Conservation (phyloP, 2,888 invertebrate species). For the Zygogramma bicolorata region DNA sequence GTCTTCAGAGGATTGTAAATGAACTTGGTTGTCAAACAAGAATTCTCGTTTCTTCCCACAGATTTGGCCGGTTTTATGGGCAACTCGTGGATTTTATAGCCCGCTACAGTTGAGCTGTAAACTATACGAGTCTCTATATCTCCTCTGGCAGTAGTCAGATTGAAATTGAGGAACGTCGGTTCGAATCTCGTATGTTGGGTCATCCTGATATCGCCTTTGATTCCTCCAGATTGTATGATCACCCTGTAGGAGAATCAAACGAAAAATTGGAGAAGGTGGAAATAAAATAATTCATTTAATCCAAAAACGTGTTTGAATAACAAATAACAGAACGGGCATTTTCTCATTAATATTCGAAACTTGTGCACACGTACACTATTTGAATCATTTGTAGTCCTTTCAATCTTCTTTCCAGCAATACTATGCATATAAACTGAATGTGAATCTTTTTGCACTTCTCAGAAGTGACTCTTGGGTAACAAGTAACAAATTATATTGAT, state of each 20-base stretch:
- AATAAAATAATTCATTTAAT: too few species aligned
- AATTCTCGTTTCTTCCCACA: conserved; percentile 65
- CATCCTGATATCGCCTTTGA: conserved; percentile 83
- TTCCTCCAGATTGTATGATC: conserved; percentile 81
- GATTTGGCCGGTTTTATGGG: conserved; percentile 73
- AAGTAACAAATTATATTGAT: too few species aligned
- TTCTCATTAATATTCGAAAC: too few species aligned
- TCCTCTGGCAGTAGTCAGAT: conserved; percentile 74
- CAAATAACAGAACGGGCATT: too few species aligned
- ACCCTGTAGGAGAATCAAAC: conserved; percentile 69
- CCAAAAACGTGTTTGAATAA: too few species aligned
- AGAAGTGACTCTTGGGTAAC: too few species aligned
- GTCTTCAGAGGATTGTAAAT: conserved; percentile 82
- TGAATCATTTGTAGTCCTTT: too few species aligned
- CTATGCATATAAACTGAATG: too few species aligned
- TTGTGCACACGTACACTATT: too few species aligned
- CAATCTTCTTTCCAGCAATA: too few species aligned
- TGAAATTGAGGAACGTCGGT: conserved; percentile 84
- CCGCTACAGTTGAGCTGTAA: conserved; percentile 79
- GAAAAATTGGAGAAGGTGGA: background rate
- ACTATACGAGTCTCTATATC: conserved; percentile 79
- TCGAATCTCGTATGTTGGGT: conserved; percentile 86
- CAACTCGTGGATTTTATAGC: conserved; percentile 79
- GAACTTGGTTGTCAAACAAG: conserved; percentile 79
- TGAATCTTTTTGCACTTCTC: too few species aligned